Evolutionary conservation across 2,797 vertebrate genomes (phyloP).

Genomic region (Chlorospingus semifuscus): DNA sequence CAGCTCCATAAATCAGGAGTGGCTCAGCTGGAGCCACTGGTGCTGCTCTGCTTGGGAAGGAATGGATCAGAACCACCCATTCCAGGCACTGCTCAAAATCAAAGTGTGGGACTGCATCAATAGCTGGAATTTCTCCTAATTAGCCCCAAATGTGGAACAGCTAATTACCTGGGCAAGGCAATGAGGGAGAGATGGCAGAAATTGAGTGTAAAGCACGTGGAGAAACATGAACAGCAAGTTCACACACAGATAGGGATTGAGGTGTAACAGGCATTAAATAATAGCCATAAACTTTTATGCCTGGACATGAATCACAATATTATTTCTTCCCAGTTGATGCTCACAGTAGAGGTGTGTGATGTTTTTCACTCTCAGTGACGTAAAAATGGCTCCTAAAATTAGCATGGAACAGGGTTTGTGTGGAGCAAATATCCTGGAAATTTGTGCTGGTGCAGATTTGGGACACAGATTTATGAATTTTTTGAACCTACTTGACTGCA

Average conservation of each 20-base stretch:
- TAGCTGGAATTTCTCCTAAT: constrained; percentile 37
- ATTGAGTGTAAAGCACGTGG: neutral
- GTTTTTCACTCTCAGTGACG: neutral
- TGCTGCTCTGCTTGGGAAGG: neutral
- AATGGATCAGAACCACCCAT: neutral
- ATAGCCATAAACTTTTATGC: neutral
- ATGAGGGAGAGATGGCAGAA: neutral
- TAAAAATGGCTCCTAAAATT: neutral
- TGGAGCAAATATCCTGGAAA: neutral
- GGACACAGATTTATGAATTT: neutral
- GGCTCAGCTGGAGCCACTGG: neutral
- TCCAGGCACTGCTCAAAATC: neutral
- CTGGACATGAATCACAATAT: neutral
- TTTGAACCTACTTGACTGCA: neutral
- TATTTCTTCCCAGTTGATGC: neutral
- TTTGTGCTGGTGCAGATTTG: neutral
- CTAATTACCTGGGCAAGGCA: constrained; percentile 36
- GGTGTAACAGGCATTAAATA: constrained; percentile 27
- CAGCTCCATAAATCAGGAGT: neutral
- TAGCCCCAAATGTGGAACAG: constrained; percentile 22
- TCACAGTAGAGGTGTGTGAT: neutral
- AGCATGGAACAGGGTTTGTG: neutral
- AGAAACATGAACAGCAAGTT: neutral
- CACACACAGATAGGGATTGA: neutral
- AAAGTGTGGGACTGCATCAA: neutral